Evolutionary conservation across 2,888 invertebrate genomes (phyloP), one percentile per base, ranked within the genome.

Genomic region (Andrena praecox): DNA sequence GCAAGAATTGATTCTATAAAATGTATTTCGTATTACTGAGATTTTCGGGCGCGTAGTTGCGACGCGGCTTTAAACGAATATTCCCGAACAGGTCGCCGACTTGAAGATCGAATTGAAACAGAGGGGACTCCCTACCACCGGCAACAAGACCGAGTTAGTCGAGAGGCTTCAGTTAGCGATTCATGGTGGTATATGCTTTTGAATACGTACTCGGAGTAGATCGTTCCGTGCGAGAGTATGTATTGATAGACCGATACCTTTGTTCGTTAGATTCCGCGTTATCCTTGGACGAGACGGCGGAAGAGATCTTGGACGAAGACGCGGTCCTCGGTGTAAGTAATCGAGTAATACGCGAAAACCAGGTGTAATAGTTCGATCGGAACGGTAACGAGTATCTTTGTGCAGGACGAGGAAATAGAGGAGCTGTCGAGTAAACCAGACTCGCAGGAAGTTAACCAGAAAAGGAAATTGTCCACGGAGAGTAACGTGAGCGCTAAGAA

Each of bases 71-170:
- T 29, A 52, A 3, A 63, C 33, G 10, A 42, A 33, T 63, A 8
- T 59, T 78, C 10, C 31, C 35, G 0, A 77, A 56, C 94, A 98
- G 96, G 98, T 98, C 50, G 96, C 97, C 16, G 98, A 98, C 93
- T 94, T 98, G 88, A 97, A 97, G 90, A 96, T 96, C 89, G 97
- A 98, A 93, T 94, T 98, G 73, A 98, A 98, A 94, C 94, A 96
- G 82, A 96, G 97, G 91, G 97, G 97, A 29, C 94, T 98, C 31
- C 94, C 96, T 16, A 95, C 96, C 8, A 94, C 96, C 67, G 98
- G 98, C 5, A 97, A 98, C 93, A 98, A 98, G 95, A 96, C 95
- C 60, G 98, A 98, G 91, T 95, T 98, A 71, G 95, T 97, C 59
- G 96, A 97, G 86, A 95, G 98, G 88, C 95, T 98, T 66, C 97